These are phyloP conservation scores for Zonotrichia albicollis DNA, from an alignment of 2,797 vertebrate species.

Conservation along the genomic window DNA sequence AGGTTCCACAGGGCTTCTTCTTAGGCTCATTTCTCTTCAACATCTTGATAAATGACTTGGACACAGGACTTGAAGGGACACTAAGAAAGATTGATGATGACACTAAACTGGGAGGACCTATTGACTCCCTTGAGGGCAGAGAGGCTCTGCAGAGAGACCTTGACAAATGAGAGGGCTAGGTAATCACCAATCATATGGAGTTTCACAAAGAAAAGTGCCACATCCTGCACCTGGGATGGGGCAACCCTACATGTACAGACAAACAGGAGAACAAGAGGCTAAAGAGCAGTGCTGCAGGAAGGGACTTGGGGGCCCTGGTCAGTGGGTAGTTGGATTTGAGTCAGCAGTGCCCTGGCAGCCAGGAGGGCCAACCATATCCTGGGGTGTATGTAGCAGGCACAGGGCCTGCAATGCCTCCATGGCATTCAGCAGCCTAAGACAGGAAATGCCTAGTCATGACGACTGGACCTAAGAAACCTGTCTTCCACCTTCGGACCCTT, in stretches of 20 bases:
- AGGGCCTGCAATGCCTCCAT: no score
- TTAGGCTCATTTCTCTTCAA: background rate
- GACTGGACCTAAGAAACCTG: no score
- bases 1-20: background rate
- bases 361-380: background rate
- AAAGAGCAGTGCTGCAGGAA: fast-evolving
- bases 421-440: no score
- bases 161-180: background rate
- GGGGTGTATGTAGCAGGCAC: background rate
- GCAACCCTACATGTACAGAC: background rate
- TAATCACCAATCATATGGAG: background rate
- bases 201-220: background rate
- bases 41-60: background rate
- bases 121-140: background rate
- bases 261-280: background rate
- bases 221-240: background rate
- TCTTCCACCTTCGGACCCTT: no score
- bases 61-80: background rate
- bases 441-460: no score
- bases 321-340: background rate
- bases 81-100: background rate
- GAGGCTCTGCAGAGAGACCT: background rate
- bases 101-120: background rate
- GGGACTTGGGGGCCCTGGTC: background rate
- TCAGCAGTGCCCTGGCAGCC: background rate